These are phyloP conservation scores for Nixonia krombeini DNA, from an alignment of 1,140 invertebrate genomes.

Conservation along the genomic window DNA sequence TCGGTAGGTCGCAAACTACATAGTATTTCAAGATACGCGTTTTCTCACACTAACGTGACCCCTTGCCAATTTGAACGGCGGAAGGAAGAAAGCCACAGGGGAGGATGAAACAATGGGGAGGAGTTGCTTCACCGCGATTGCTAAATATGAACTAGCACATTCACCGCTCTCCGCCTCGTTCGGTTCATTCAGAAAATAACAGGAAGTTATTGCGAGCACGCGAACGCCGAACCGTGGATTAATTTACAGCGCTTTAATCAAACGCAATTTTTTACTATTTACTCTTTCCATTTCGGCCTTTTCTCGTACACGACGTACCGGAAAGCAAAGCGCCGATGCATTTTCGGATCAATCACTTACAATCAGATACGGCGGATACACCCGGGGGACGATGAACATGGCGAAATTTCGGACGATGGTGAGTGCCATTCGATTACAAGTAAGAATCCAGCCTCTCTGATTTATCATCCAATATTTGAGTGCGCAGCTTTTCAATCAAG, in stretches of 20 bases:
- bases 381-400: constrained; percentile 17
- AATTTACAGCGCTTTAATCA: too few relatives aligned
- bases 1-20: constrained; percentile 39
- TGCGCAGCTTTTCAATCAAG: constrained; percentile 69
- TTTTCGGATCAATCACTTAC: constrained; percentile 12
- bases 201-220: constrained; percentile 34
- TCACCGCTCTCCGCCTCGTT: constrained; percentile 25
- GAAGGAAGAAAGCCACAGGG: constrained; percentile 29
- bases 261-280: not conserved
- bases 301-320: too few relatives aligned
- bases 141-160: constrained; percentile 54
- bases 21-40: constrained; percentile 26
- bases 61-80: constrained; percentile 52
- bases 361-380: not conserved
- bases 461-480: constrained; percentile 71
- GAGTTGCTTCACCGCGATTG: constrained; percentile 47
- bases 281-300: too few relatives aligned
- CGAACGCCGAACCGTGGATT: constrained; percentile 8
- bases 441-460: constrained; percentile 53
- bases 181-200: constrained; percentile 40
- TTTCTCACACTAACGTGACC: constrained; percentile 29
- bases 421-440: constrained; percentile 41
- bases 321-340: too few relatives aligned
- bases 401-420: constrained; percentile 38
- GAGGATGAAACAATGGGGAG: constrained; percentile 26